phyloP scores from a whole-genome alignment of 1,140 invertebrate species.

The Diplogasteroides magnus region DNA sequence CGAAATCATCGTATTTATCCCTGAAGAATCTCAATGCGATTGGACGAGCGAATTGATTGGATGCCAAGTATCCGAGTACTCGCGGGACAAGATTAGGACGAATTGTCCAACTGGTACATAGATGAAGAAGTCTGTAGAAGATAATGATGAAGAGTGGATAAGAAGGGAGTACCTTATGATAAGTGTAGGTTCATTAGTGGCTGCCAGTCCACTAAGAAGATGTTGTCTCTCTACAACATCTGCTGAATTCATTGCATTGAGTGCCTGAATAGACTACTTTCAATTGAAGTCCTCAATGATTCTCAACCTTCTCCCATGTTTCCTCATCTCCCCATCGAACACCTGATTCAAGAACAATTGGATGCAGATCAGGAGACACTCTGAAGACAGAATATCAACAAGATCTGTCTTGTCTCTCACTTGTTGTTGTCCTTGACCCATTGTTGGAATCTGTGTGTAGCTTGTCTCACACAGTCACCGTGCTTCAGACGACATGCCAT shows the following conservation, averaged over 20 bases:
- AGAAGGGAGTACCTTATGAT: slow-evolving; percentile 23
- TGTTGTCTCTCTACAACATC: slow-evolving; percentile 36
- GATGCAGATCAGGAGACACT: slow-evolving; percentile 36
- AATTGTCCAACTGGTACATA: slow-evolving; percentile 28
- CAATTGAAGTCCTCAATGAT: too few species aligned
- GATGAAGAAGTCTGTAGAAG: slow-evolving; percentile 22
- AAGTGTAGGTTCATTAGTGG: slow-evolving; percentile 28
- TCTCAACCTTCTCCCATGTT: slow-evolving; percentile 34
- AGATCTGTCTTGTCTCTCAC: slow-evolving; percentile 1
- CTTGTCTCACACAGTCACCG: slow-evolving; percentile 33
- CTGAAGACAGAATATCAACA: slow-evolving; percentile 29
- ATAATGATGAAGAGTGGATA: not conserved
- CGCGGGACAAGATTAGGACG: slow-evolving; percentile 36
- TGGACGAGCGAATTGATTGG: slow-evolving; percentile 13
- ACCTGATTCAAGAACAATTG: slow-evolving; percentile 42
- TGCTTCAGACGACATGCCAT: slow-evolving; percentile 34
- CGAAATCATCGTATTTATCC: slow-evolving; percentile 30
- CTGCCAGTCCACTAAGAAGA: slow-evolving; percentile 33
- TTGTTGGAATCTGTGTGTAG: slow-evolving; percentile 30
- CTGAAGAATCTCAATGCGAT: slow-evolving; percentile 35
- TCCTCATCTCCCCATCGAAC: slow-evolving; percentile 28
- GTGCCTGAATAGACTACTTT: too few species aligned
- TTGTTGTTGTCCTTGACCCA: slow-evolving; percentile 30
- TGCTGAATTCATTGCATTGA: slow-evolving; percentile 8
- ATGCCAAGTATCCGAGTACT: slow-evolving; percentile 11